phyloP scores from a whole-genome alignment of 2,888 invertebrate genomes.

The Xanthia togata region DNA sequence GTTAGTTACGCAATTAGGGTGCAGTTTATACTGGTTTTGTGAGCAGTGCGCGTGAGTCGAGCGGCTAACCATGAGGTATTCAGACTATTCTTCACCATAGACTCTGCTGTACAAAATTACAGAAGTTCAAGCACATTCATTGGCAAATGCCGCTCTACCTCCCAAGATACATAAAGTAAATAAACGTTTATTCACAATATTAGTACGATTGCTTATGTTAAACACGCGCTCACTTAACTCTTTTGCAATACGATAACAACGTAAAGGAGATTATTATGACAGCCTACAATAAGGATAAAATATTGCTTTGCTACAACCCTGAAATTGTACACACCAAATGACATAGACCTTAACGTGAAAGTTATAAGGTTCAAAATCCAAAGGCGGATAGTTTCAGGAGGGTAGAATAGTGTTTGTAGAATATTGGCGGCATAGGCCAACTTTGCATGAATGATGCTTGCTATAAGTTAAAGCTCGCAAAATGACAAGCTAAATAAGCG shows the following conservation, averaged over 20 bases:
- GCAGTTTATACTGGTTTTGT: background rate
- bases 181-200: conserved; percentile 57
- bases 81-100: conserved; percentile 7
- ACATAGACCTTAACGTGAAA: conserved; percentile 22
- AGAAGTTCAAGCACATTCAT: conserved; percentile 31
- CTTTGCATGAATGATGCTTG: conserved; percentile 78
- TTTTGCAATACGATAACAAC: conserved; percentile 72
- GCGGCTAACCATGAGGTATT: no score
- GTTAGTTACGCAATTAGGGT: no score
- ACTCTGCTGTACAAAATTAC: conserved; percentile 17
- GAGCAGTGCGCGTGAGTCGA: no score
- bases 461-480: conserved; percentile 79
- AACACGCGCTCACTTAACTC: conserved; percentile 69
- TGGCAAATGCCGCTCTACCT: conserved; percentile 19
- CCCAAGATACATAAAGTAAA: conserved; percentile 45
- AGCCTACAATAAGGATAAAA: conserved; percentile 78
- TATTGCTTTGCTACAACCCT: conserved; percentile 65
- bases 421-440: conserved; percentile 70
- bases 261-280: conserved; percentile 78
- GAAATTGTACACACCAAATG: background rate
- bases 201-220: conserved; percentile 66
- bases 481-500: conserved; percentile 79
- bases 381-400: conserved; percentile 24
- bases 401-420: conserved; percentile 47
- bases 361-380: conserved; percentile 51